phyloP scores from a whole-genome alignment of 2,797 vertebrate genomes.

The Megaceryle alcyon region DNA sequence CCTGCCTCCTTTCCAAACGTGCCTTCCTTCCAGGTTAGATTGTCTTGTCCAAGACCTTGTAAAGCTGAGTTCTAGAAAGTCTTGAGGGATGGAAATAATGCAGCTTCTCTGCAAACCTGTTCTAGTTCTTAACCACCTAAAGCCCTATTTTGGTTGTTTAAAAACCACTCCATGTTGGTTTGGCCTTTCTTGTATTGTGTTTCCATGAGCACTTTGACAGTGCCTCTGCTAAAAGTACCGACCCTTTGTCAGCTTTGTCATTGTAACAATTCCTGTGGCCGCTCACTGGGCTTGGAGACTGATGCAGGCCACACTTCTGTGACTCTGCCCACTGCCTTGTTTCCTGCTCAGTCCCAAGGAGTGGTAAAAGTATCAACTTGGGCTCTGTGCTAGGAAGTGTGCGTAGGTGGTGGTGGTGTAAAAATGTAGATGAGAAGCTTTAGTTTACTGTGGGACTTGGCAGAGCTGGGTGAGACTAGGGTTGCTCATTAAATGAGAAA shows the following conservation, averaged over 20 bases:
- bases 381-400: accelerated
- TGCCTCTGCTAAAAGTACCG: not conserved
- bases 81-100: not conserved
- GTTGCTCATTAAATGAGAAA: not conserved
- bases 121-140: not conserved
- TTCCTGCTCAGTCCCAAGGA: not conserved
- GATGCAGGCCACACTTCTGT: not conserved
- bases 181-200: not conserved
- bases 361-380: not conserved
- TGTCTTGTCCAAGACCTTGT: not conserved
- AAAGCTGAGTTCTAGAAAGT: not conserved
- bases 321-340: not conserved
- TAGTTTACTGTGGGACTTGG: not conserved
- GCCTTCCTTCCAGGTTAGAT: not conserved
- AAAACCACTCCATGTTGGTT: not conserved
- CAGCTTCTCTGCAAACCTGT: not conserved
- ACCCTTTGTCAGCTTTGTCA: not conserved
- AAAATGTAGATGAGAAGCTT: not conserved
- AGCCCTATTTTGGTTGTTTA: not conserved
- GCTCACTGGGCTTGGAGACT: not conserved
- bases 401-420: not conserved
- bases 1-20: not conserved
- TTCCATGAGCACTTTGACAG: not conserved
- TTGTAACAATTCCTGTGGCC: not conserved
- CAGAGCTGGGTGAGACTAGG: not conserved